Percentiles rank a stretch among this genome's conserved stretches.
phyloP scores from a whole-genome alignment of 2,888 invertebrate species.

The Apamea anceps region DNA sequence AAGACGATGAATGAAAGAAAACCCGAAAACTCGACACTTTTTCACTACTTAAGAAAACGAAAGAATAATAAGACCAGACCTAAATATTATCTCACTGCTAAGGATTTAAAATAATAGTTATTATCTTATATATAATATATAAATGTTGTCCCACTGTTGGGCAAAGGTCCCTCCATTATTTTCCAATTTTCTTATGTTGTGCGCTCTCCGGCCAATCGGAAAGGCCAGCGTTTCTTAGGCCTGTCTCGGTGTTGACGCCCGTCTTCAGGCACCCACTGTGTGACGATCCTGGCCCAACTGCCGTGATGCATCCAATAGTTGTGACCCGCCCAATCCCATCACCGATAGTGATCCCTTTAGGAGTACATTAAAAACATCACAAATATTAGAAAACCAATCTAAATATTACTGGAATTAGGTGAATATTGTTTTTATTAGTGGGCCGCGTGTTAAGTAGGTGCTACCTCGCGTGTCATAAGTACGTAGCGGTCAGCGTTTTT shows the following conservation, averaged over 20 bases:
- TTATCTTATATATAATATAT: neutral
- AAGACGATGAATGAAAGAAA: neutral
- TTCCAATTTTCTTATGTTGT: neutral
- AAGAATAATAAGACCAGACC: neutral
- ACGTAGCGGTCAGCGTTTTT: slow-evolving; percentile 38
- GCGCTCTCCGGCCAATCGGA: neutral
- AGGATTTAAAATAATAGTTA: neutral
- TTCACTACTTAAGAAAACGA: neutral
- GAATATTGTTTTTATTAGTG: slow-evolving; percentile 38
- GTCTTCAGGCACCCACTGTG: neutral
- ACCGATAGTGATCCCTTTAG: neutral
- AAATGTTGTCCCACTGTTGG: too few species aligned
- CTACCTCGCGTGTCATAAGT: slow-evolving; percentile 57
- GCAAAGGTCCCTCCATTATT: neutral
- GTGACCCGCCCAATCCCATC: neutral
- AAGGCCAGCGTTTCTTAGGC: neutral
- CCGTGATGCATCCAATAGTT: neutral
- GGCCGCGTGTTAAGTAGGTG: slow-evolving; percentile 47
- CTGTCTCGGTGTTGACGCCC: neutral
- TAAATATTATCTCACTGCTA: neutral
- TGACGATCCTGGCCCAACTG: neutral
- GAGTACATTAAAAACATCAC: neutral
- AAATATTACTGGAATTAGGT: slow-evolving; percentile 25
- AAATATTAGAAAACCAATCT: slow-evolving; percentile 2
- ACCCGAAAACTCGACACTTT: neutral